Evolutionary conservation across 2,797 vertebrate species (phyloP).

Genomic region (Fistularia commersonii): DNA sequence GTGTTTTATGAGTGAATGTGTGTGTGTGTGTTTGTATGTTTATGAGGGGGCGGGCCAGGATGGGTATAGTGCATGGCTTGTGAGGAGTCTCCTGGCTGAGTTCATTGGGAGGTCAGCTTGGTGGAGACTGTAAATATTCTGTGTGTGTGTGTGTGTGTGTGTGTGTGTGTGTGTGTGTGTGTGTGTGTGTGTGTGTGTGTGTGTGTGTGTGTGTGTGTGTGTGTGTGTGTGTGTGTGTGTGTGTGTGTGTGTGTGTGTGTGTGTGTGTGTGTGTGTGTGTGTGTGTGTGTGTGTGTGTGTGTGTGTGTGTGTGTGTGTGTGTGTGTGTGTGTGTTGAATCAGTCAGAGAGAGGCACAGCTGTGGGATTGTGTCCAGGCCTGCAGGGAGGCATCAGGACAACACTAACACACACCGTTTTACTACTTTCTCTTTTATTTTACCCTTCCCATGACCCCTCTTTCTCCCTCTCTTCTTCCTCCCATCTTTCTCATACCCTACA

Average conservation of each 20-base stretch:
- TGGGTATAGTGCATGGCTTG: slow-evolving; percentile 73
- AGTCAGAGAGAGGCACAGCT: slow-evolving; percentile 68
- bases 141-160: slow-evolving; percentile 47
- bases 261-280: too few species aligned
- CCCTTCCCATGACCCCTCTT: slow-evolving; percentile 66
- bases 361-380: slow-evolving; percentile 78
- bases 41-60: slow-evolving; percentile 70
- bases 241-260: too few species aligned
- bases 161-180: slow-evolving; percentile 43
- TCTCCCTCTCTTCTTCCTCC: slow-evolving; percentile 30
- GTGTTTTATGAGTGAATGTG: slow-evolving; percentile 55
- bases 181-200: too few species aligned
- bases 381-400: slow-evolving; percentile 74
- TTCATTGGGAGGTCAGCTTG: slow-evolving; percentile 78
- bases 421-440: slow-evolving; percentile 75
- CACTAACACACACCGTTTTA: slow-evolving; percentile 75
- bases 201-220: too few species aligned
- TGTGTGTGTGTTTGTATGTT: slow-evolving; percentile 51
- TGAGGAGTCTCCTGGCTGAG: slow-evolving; percentile 73
- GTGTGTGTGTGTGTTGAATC: slow-evolving; percentile 40
- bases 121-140: slow-evolving; percentile 80
- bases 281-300: slow-evolving; percentile 49
- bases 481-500: slow-evolving; percentile 47
- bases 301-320: slow-evolving; percentile 44
- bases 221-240: too few species aligned